These are phyloP conservation scores for Eulemur rufifrons DNA, from an alignment of 2,113 vertebrate species.

Conservation along the genomic window DNA sequence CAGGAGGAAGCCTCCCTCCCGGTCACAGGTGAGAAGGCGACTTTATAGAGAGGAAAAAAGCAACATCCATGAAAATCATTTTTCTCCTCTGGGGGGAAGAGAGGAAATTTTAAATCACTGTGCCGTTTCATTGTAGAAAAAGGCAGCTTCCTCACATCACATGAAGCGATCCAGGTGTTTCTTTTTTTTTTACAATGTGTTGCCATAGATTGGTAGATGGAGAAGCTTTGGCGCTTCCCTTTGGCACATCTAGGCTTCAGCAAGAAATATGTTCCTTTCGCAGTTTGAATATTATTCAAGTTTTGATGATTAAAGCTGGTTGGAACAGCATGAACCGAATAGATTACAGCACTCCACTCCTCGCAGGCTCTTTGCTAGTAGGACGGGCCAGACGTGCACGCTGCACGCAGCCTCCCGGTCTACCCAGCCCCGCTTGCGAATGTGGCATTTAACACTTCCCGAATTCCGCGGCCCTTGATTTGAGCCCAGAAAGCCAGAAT, in stretches of 20 bases:
- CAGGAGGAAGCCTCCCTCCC: not conserved
- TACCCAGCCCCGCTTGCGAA: not conserved
- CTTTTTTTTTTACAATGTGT: not conserved
- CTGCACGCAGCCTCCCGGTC: not conserved
- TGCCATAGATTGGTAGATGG: not conserved
- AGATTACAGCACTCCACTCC: slow-evolving; percentile 56
- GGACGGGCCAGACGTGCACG: not conserved
- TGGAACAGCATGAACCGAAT: slow-evolving; percentile 63
- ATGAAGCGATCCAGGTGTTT: not conserved
- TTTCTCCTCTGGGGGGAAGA: not conserved
- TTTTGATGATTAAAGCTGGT: slow-evolving; percentile 68
- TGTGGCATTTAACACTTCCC: not conserved
- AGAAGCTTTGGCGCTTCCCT: not conserved
- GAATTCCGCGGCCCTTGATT: not conserved
- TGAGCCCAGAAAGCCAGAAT: not conserved
- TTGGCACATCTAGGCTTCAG: slow-evolving; percentile 44
- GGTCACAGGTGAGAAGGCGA: not conserved
- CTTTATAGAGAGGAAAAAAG: not conserved
- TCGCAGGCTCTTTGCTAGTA: not conserved
- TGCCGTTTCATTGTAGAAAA: not conserved
- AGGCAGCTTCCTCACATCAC: not conserved
- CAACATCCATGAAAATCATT: slow-evolving; percentile 39
- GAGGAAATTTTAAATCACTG: not conserved
- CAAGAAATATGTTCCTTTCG: slow-evolving; percentile 56
- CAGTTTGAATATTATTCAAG: slow-evolving; percentile 70